phyloP scores from a whole-genome alignment of 2,113 vertebrate species.

The Brachyhypopomus gauderio region DNA sequence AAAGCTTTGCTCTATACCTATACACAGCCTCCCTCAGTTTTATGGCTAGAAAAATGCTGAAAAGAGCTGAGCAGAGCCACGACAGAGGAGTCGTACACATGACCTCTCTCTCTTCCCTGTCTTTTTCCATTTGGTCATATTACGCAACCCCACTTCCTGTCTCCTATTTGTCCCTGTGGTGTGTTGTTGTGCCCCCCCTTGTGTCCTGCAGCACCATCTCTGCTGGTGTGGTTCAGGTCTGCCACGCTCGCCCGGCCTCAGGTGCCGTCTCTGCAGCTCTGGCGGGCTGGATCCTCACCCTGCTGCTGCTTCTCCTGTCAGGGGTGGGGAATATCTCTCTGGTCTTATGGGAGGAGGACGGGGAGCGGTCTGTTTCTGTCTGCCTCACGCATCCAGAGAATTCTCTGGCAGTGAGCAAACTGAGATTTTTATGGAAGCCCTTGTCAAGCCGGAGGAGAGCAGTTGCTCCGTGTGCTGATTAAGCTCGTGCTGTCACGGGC shows the following conservation, averaged over 20 bases:
- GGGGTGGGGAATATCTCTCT: not conserved
- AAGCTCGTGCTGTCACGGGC: not conserved
- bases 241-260: not conserved
- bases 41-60: not conserved
- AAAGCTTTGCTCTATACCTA: not conserved
- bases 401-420: not conserved
- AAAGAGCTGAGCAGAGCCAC: not conserved
- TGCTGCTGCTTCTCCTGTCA: not conserved
- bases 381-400: not conserved
- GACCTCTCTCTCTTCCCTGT: not conserved
- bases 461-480: not conserved
- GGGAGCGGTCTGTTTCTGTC: not conserved
- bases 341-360: no score
- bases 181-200: not conserved
- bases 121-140: not conserved
- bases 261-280: not conserved
- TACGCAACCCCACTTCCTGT: slow-evolving; percentile 26
- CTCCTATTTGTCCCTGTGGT: not conserved
- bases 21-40: not conserved
- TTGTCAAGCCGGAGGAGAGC: not conserved
- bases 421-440: slow-evolving; percentile 15
- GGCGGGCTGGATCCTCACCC: not conserved
- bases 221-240: not conserved
- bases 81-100: not conserved
- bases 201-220: slow-evolving; percentile 6